Evolutionary conservation across 37 sponge, comb jelly and placozoan genomes (phyloP).

Genomic region (Dysidea cf. avara): DNA sequence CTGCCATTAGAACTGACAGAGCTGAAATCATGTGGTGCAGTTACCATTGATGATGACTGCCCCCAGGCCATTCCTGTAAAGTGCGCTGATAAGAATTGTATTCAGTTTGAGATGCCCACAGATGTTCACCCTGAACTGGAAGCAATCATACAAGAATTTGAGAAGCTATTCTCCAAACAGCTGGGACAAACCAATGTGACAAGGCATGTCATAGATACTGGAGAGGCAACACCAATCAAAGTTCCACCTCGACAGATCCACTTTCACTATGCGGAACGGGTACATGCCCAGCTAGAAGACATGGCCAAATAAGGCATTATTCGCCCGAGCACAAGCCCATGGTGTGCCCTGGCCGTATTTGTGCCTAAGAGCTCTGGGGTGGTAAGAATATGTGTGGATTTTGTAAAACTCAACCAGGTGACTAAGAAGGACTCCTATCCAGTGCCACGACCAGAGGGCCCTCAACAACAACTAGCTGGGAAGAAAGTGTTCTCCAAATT

Average conservation of each 20-base stretch:
- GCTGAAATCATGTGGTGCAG: no score
- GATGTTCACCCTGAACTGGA: no score
- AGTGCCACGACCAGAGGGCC: slow-evolving; percentile 1
- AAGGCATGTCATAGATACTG: slow-evolving; percentile 15
- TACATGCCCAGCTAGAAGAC: slow-evolving; percentile 13
- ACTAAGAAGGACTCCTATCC: slow-evolving; percentile 15
- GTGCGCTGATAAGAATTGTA: no score
- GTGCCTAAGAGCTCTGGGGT: slow-evolving; percentile 17
- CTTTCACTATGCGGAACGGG: background rate
- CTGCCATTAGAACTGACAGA: no score
- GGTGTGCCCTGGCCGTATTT: slow-evolving; percentile 26
- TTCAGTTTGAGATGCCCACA: no score
- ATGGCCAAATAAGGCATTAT: slow-evolving; percentile 3
- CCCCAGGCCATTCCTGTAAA: no score
- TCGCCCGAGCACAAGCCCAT: slow-evolving; percentile 15
- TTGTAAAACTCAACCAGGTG: slow-evolving; percentile 1
- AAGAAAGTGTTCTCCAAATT: slow-evolving; percentile 3
- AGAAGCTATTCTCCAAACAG: background rate
- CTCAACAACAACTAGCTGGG: slow-evolving; percentile 6
- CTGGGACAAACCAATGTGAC: background rate
- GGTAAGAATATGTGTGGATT: slow-evolving; percentile 2
- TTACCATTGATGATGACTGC: no score
- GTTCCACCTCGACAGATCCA: background rate
- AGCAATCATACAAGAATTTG: background rate
- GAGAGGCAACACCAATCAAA: slow-evolving; percentile 11